Evolutionary conservation across 1,140 invertebrate genomes (phyloP), one percentile per base, ranked within the genome.

Genomic region (Ceratoteleas bidentatus): DNA sequence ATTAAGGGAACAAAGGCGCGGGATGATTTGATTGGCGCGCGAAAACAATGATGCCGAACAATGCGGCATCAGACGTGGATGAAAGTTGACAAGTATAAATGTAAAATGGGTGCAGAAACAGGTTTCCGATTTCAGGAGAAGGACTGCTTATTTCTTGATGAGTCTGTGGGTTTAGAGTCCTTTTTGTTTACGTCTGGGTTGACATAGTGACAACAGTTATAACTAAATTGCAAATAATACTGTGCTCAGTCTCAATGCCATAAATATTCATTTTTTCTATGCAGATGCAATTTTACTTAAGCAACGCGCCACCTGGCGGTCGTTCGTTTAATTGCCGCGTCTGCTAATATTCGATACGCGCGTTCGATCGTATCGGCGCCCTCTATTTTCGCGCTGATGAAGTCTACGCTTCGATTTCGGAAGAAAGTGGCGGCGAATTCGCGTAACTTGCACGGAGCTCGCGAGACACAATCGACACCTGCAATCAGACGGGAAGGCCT

Each of bases 401-500:
- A 68, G 61, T 80, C 49, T 70, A 76, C 75, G 73, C 60, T 79
- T 75, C 77, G 80, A 84, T 75, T 80, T 72, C 66, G 78, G 77
- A 85, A 84, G 74, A 85, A 82, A 65, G 57, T 43, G 74, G 70
- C 69, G 56, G 80, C 56, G 24, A 24, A 24, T 80, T 80, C 58
- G 81, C 61, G 80, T 77, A 74, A 81, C 81, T 84, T 74, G 78
- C 78, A 78, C 66, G 79, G 56, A 70, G 77, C 70, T 79, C 77
- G 65, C 66, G 80, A 84, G 81, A 83, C 85, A 86, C 24, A 88
- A 89, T 88, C 87, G 88, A 89, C 87, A 87, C 88, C 86, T 88
- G 80, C 83, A 84, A 84, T 85, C 81, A 81, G 60, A 84, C 73
- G 38, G 54, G 66, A 68, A 75, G 64, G 73, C 78, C 73, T 78